These are phyloP conservation scores for Thera obeliscata DNA, from an alignment of 2,888 invertebrate genomes.

Conservation along the genomic window DNA sequence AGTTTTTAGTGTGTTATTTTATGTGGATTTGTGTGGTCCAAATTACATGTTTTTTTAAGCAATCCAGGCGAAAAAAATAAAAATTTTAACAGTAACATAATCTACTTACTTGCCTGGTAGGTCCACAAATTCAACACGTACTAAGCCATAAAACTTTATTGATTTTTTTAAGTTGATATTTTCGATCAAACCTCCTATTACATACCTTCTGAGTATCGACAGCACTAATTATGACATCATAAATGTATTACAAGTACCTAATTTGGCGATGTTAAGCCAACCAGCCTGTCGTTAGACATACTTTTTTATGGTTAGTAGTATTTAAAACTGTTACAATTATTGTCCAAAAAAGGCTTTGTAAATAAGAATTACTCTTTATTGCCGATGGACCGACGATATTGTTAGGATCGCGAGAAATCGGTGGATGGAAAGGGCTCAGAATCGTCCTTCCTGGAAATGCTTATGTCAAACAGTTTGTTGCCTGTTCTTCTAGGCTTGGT, in stretches of 20 bases:
- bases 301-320: background rate
- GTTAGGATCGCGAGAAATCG: too few species aligned
- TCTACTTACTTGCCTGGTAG: background rate
- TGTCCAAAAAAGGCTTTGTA: constrained; percentile 58
- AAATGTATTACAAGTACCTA: constrained; percentile 9
- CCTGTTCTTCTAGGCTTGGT: too few species aligned
- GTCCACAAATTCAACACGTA: constrained; percentile 5
- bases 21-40: too few species aligned
- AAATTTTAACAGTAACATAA: too few species aligned
- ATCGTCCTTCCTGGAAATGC: too few species aligned
- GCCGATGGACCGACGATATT: too few species aligned
- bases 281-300: constrained; percentile 1
- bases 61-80: too few species aligned
- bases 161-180: background rate
- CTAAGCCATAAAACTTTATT: constrained; percentile 16
- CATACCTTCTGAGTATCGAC: background rate
- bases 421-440: too few species aligned
- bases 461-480: too few species aligned
- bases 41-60: too few species aligned
- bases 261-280: constrained; percentile 21
- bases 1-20: too few species aligned
- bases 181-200: background rate
- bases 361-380: constrained; percentile 49
- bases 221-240: constrained; percentile 22
- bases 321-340: constrained; percentile 39